phyloP scores from a whole-genome alignment of 2,797 vertebrate genomes.

The Phrynocephalus vlangalii region DNA sequence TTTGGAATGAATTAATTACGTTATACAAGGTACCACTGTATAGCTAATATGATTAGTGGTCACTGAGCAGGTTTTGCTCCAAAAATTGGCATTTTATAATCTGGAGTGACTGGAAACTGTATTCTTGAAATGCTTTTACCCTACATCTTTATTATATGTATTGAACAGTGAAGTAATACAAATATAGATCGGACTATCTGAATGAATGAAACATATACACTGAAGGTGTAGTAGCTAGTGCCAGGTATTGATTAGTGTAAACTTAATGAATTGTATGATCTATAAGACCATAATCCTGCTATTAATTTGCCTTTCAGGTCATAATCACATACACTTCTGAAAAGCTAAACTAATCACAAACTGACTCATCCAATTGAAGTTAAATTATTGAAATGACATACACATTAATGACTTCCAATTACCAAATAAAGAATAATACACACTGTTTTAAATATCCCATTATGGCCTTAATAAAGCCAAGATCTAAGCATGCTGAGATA shows the following conservation, averaged over 20 bases:
- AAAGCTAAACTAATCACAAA: constrained; percentile 77
- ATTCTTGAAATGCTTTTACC: constrained; percentile 57
- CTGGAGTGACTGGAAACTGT: constrained; percentile 30
- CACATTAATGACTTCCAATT: constrained; percentile 75
- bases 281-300: constrained; percentile 79
- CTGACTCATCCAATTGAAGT: constrained; percentile 73
- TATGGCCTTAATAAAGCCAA: constrained; percentile 14
- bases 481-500: constrained; percentile 15
- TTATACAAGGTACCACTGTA: too few relatives aligned
- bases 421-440: constrained; percentile 71
- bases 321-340: constrained; percentile 77
- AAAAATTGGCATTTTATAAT: constrained; percentile 55
- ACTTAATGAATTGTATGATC: constrained; percentile 82
- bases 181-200: constrained; percentile 75
- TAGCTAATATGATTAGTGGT: constrained; percentile 35
- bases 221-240: constrained; percentile 73
- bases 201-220: constrained; percentile 76
- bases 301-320: constrained; percentile 81
- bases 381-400: constrained; percentile 78
- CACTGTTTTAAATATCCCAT: constrained; percentile 60
- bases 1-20: too few relatives aligned
- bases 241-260: constrained; percentile 80
- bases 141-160: constrained; percentile 48
- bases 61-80: constrained; percentile 50
- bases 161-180: constrained; percentile 70